phyloP scores from a whole-genome alignment of 2,113 vertebrate species.

The Sisor rabdophorus region DNA sequence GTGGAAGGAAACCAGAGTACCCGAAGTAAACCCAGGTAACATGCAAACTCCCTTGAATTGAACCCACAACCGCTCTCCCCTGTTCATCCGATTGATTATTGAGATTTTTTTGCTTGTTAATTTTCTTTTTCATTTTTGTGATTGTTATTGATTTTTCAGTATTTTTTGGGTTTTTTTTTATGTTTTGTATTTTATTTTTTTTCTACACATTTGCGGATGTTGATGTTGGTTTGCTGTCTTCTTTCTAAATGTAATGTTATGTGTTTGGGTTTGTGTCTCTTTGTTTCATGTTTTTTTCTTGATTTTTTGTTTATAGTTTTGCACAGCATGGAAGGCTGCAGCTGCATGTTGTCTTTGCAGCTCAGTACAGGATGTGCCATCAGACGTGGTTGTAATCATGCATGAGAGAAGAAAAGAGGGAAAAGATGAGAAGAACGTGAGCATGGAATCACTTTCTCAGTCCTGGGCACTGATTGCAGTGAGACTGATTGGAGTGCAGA shows the following conservation, averaged over 20 bases:
- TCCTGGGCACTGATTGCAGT: constrained; percentile 42
- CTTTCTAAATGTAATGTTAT: no score
- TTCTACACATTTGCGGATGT: no score
- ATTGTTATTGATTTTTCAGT: not conserved
- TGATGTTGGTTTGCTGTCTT: no score
- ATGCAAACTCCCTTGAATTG: no score
- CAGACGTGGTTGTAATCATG: constrained; percentile 26
- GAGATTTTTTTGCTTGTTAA: not conserved
- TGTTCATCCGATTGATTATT: not conserved
- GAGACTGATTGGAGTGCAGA: constrained; percentile 44
- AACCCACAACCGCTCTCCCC: no score
- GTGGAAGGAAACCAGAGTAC: no score
- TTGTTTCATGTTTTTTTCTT: not conserved
- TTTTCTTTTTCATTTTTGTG: not conserved
- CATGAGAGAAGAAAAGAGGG: constrained; percentile 1
- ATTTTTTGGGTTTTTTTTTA: no score
- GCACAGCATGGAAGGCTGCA: not conserved
- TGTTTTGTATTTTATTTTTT: no score
- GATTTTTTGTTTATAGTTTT: not conserved
- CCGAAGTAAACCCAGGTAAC: no score
- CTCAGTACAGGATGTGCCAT: not conserved
- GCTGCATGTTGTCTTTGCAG: not conserved
- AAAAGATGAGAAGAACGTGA: not conserved
- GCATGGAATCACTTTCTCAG: constrained; percentile 15
- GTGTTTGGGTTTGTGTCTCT: not conserved